Percentiles rank a stretch among this genome's conserved stretches.
phyloP scores from a whole-genome alignment of 2,113 vertebrate species.

The Alethe castanea region DNA sequence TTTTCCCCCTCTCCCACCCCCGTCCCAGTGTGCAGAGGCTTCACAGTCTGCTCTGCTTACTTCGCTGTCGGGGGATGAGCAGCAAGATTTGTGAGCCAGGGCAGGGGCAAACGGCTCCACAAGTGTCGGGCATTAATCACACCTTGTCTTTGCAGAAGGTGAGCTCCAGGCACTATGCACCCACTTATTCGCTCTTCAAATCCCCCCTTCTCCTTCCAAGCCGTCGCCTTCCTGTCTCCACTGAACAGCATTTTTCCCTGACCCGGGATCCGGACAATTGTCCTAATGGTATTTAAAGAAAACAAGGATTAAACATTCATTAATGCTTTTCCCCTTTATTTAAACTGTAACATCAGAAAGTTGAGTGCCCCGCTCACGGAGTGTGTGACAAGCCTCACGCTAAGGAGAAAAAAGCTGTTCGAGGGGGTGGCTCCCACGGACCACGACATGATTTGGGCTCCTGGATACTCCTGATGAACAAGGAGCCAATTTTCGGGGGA shows the following conservation, averaged over 20 bases:
- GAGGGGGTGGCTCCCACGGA: background rate
- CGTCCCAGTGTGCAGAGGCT: background rate
- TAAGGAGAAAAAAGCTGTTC: background rate
- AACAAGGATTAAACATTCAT: slow-evolving; percentile 41
- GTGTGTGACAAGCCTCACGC: background rate
- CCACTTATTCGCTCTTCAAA: slow-evolving; percentile 36
- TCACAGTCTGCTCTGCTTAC: background rate
- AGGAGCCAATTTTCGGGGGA: background rate
- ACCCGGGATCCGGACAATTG: slow-evolving; percentile 14
- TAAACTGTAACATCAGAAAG: background rate
- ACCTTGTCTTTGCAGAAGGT: slow-evolving; percentile 35
- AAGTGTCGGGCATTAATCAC: slow-evolving; percentile 27
- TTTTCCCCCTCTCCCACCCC: background rate
- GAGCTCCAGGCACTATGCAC: background rate
- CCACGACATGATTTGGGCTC: background rate
- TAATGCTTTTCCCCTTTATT: slow-evolving; percentile 13
- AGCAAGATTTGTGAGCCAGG: background rate
- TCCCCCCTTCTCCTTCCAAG: background rate
- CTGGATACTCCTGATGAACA: background rate
- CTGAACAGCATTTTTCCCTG: slow-evolving; percentile 7
- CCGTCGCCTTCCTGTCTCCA: slow-evolving; percentile 49
- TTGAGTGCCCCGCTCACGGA: background rate
- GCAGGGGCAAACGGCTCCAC: background rate
- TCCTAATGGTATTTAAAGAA: slow-evolving; percentile 55
- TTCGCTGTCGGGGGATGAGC: background rate